phyloP scores from a whole-genome alignment of 1,140 invertebrate genomes.

The Lordiphosa collinella region DNA sequence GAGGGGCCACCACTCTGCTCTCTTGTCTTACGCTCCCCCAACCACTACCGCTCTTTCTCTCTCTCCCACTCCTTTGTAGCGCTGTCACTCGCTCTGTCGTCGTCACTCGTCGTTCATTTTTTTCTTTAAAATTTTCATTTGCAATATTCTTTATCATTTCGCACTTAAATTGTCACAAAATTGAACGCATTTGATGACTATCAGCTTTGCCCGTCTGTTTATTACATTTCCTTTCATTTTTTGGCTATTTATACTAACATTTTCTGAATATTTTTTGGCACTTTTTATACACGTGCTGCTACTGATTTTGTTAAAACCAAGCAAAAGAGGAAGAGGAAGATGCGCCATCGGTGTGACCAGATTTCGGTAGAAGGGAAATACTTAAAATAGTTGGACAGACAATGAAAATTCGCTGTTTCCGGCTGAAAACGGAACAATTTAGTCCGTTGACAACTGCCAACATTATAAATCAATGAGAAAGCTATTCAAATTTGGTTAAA shows the following conservation, averaged over 20 bases:
- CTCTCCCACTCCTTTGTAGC: slow-evolving; percentile 28
- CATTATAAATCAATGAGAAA: no score
- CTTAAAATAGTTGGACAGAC: background rate
- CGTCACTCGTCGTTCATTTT: slow-evolving; percentile 50
- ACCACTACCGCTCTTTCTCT: slow-evolving; percentile 1
- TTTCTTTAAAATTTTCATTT: slow-evolving; percentile 42
- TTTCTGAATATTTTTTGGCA: slow-evolving; percentile 79
- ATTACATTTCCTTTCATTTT: slow-evolving; percentile 37
- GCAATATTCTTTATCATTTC: slow-evolving; percentile 29
- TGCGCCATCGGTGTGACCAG: background rate
- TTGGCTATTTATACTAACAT: slow-evolving; percentile 73
- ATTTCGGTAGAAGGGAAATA: background rate
- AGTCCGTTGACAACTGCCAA: no score
- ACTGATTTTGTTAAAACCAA: slow-evolving; percentile 78
- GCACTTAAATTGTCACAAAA: slow-evolving; percentile 25
- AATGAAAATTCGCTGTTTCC: background rate
- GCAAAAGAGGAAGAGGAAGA: slow-evolving; percentile 63
- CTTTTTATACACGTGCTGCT: slow-evolving; percentile 80
- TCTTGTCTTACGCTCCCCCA: background rate
- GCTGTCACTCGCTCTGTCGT: slow-evolving; percentile 52
- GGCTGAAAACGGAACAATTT: no score
- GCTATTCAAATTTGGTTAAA: no score
- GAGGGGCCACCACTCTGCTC: slow-evolving; percentile 2
- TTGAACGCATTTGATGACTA: slow-evolving; percentile 2
- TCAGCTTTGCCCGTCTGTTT: background rate